Evolutionary conservation across 1,140 invertebrate genomes (phyloP).

Genomic region (Hycleus cichorii): DNA sequence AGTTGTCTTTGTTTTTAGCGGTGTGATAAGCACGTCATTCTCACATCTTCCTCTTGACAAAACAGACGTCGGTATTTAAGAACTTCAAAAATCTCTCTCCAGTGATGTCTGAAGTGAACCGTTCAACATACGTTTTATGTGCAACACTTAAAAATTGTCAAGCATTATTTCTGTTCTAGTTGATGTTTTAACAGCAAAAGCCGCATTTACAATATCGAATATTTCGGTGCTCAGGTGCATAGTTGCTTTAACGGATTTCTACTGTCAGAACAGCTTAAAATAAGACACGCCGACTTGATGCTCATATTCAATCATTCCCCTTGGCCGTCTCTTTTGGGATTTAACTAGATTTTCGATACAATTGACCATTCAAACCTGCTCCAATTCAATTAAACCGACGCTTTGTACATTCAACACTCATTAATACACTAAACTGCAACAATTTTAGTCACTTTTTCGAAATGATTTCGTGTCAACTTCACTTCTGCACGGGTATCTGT

Average conservation of each 20-base stretch:
- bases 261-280: neutral
- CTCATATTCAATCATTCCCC: neutral
- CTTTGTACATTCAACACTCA: too few species aligned
- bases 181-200: too few species aligned
- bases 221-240: slow-evolving; percentile 14
- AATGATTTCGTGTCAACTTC: neutral
- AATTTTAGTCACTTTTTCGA: neutral
- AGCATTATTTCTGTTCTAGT: too few species aligned
- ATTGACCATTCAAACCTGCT: too few species aligned
- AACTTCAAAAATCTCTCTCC: slow-evolving; percentile 5
- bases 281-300: neutral
- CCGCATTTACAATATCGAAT: neutral
- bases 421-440: too few species aligned
- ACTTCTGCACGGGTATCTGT: neutral
- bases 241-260: slow-evolving; percentile 3
- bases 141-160: too few species aligned
- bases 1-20: neutral
- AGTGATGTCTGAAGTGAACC: slow-evolving; percentile 7
- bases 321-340: too few species aligned
- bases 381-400: too few species aligned
- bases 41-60: neutral
- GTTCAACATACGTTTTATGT: too few species aligned
- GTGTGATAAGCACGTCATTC: neutral
- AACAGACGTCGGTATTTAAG: slow-evolving; percentile 3
- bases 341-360: too few species aligned